Conservation (phyloP, 2,797 vertebrate genomes). For the Labeo calbasu region DNA sequence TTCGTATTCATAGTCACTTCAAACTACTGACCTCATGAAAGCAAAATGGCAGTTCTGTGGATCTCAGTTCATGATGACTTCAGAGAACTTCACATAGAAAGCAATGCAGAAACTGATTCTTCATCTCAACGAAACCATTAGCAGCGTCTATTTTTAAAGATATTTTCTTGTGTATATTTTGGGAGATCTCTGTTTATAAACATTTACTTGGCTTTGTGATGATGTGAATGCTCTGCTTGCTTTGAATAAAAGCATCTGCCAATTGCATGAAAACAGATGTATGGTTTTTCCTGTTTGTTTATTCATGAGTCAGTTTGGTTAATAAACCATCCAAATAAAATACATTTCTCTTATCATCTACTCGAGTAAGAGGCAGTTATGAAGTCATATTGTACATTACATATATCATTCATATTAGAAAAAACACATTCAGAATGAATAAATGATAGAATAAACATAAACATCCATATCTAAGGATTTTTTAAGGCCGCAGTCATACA, state of each 20-base stretch:
- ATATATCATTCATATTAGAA: background rate
- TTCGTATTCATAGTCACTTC: background rate
- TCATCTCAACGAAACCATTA: background rate
- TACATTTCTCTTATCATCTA: background rate
- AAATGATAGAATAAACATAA: background rate
- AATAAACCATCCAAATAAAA: slow-evolving; percentile 26
- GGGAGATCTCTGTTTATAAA: slow-evolving; percentile 1
- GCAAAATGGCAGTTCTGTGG: background rate
- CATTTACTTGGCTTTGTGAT: background rate
- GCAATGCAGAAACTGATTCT: background rate
- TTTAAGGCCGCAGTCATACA: background rate
- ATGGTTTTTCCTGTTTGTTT: background rate
- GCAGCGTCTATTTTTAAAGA: background rate
- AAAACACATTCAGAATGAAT: background rate
- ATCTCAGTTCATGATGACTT: background rate
- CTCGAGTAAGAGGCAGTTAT: background rate
- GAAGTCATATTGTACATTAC: slow-evolving; percentile 12
- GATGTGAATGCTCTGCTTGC: background rate
- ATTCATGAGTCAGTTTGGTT: background rate
- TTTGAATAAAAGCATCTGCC: background rate
- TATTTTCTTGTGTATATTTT: background rate
- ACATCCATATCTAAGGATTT: background rate
- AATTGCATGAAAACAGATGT: background rate
- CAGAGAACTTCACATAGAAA: background rate
- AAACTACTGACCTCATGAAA: background rate